A percentile compares a stretch with the other conserved stretches of the same genome.
Conservation (phyloP, 1,140 invertebrate species). For the Bombus terrestris region DNA sequence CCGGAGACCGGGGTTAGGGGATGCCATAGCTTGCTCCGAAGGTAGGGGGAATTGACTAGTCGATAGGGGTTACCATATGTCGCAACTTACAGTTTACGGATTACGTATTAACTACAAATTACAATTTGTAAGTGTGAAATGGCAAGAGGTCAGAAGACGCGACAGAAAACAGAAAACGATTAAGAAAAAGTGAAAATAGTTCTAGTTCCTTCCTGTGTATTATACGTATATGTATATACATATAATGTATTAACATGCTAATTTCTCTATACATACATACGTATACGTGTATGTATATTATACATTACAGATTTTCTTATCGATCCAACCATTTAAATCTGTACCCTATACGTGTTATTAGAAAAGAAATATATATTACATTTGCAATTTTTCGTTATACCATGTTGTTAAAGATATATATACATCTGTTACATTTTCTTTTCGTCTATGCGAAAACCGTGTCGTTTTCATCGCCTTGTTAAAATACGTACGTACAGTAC, state of each 20-base stretch:
- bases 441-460: not conserved
- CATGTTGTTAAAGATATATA: not conserved
- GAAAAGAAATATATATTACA: not conserved
- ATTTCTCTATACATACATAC: not conserved
- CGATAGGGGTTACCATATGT: not conserved
- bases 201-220: not conserved
- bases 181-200: not conserved
- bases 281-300: not conserved
- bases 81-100: not conserved
- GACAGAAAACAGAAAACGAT: not conserved
- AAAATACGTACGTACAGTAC: not conserved
- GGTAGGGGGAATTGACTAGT: conserved; percentile 3
- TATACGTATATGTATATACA: not conserved
- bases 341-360: too few relatives aligned
- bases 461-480: too few relatives aligned
- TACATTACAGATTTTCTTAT: not conserved
- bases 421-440: not conserved
- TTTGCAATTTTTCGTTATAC: not conserved
- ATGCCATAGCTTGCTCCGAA: conserved; percentile 5
- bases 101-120: not conserved
- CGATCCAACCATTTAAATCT: not conserved
- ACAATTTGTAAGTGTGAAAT: too few relatives aligned
- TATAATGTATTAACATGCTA: not conserved
- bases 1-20: not conserved
- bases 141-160: too few relatives aligned